These are phyloP conservation scores for Brachyhypopomus occidentalis DNA, from an alignment of 2,113 vertebrate genomes.

Conservation along the genomic window DNA sequence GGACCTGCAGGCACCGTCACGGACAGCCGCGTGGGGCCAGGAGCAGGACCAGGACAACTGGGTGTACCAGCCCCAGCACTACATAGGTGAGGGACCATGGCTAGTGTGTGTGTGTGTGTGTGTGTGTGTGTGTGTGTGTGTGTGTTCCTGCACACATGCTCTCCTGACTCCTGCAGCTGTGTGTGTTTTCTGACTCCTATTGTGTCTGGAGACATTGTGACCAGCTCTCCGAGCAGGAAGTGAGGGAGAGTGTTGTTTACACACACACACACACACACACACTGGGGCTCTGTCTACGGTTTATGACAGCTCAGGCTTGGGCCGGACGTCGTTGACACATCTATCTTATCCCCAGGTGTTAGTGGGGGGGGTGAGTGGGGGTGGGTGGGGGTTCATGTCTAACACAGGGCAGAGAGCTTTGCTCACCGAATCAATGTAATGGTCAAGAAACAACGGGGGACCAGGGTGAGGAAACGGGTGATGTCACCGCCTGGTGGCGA, in stretches of 20 bases:
- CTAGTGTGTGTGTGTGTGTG: neutral
- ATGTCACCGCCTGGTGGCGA: constrained; percentile 56
- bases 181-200: constrained; percentile 18
- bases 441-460: constrained; percentile 7
- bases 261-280: too few species aligned
- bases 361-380: neutral
- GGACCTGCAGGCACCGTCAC: constrained; percentile 75
- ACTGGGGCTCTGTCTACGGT: constrained; percentile 41
- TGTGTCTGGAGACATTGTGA: constrained; percentile 26
- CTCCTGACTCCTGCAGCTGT: neutral
- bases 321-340: constrained; percentile 27
- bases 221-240: constrained; percentile 41
- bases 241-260: constrained; percentile 41
- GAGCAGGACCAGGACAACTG: constrained; percentile 80
- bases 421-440: too few species aligned
- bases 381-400: neutral
- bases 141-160: neutral
- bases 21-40: constrained; percentile 52
- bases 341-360: constrained; percentile 5
- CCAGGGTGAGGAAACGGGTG: constrained; percentile 42
- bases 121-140: constrained; percentile 21
- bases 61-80: constrained; percentile 83
- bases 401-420: neutral
- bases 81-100: constrained; percentile 81
- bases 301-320: constrained; percentile 42